These are phyloP conservation scores for Argentina silus DNA, from an alignment of 2,797 vertebrate genomes.

Conservation along the genomic window DNA sequence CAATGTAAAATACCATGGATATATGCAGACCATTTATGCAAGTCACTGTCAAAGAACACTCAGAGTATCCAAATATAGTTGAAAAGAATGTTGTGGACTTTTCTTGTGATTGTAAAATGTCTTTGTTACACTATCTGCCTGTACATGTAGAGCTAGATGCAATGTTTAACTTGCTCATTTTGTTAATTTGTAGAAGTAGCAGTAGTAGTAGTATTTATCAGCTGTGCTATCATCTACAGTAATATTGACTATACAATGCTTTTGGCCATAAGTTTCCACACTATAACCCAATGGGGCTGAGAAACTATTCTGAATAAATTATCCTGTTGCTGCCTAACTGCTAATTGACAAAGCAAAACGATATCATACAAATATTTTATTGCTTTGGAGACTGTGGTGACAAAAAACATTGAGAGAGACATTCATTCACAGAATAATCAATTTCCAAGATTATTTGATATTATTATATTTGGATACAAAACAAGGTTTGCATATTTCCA, in stretches of 20 bases:
- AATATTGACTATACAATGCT: constrained; percentile 56
- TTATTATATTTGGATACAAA: constrained; percentile 71
- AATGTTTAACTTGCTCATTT: constrained; percentile 5
- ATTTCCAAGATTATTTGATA: constrained; percentile 58
- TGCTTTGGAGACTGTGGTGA: constrained; percentile 53
- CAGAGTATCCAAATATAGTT: constrained; percentile 61
- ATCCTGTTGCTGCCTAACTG: not conserved
- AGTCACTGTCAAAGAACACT: constrained; percentile 52
- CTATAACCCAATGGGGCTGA: not conserved
- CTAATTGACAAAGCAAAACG: not conserved
- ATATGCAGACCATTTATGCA: constrained; percentile 62
- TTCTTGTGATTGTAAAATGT: constrained; percentile 28
- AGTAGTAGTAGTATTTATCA: constrained; percentile 13
- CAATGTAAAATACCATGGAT: constrained; percentile 16
- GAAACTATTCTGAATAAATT: not conserved
- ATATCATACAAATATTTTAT: not conserved
- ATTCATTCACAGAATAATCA: constrained; percentile 59
- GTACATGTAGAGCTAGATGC: not conserved
- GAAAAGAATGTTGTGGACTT: not conserved
- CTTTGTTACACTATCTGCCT: not conserved
- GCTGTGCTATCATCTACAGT: constrained; percentile 20
- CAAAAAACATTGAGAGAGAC: constrained; percentile 66
- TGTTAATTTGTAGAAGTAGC: constrained; percentile 1
- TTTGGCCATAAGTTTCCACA: constrained; percentile 59
- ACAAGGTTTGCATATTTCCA: constrained; percentile 68